Percentiles rank a stretch among this genome's conserved stretches.
These are phyloP conservation scores for Hycleus phaleratus DNA, from an alignment of 1,140 invertebrate genomes.

Conservation along the genomic window DNA sequence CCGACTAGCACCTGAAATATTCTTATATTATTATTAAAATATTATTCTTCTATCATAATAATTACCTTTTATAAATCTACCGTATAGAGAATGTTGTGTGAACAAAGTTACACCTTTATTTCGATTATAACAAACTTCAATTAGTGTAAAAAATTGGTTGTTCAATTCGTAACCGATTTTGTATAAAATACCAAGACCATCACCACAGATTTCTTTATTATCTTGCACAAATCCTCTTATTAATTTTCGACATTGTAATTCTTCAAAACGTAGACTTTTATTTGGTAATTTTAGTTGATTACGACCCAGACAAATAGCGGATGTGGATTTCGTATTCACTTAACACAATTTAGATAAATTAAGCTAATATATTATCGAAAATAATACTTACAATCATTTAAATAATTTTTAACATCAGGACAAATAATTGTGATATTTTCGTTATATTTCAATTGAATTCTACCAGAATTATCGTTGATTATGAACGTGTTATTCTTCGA, in stretches of 20 bases:
- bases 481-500: conserved; percentile 19
- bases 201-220: conserved; percentile 22
- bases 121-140: conserved; percentile 30
- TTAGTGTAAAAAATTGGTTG: conserved; percentile 26
- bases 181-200: not conserved
- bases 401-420: conserved; percentile 21
- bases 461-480: conserved; percentile 23
- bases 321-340: conserved; percentile 25
- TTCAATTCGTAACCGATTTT: conserved; percentile 2
- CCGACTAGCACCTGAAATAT: conserved; percentile 28
- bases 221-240: conserved; percentile 22
- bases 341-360: too few species aligned
- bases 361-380: conserved; percentile 5
- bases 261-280: conserved; percentile 16
- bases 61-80: conserved; percentile 31
- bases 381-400: conserved; percentile 18
- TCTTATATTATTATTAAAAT: not conserved
- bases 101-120: conserved; percentile 26
- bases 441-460: conserved; percentile 19
- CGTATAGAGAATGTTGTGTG: conserved; percentile 28
- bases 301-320: conserved; percentile 22
- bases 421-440: conserved; percentile 28
- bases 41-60: not conserved
- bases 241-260: conserved; percentile 26
- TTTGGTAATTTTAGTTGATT: conserved; percentile 18